Evolutionary conservation across 1,140 invertebrate species (phyloP), one percentile per base, ranked within the genome.

Genomic region (Trichonephila inaurata): DNA sequence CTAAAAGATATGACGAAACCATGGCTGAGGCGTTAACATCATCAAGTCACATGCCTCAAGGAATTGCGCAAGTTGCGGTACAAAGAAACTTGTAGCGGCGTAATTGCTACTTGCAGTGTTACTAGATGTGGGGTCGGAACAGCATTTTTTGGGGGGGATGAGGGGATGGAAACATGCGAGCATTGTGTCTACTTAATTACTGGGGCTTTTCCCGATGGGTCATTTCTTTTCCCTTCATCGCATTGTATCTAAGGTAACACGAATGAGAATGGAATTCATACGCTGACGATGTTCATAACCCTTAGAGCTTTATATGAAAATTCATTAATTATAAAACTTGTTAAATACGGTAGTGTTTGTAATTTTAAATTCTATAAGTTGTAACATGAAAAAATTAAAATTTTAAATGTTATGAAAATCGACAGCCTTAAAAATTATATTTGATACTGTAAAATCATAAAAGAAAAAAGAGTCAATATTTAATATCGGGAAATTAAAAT

Each of bases 51-150:
- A 33, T 58, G 44, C 58, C 44, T 60, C 21, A 14, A 33, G 58
- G 83, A 58, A 58, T 60, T 58, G 24, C 44, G 24, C 44, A 58
- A 33, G 14, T 24, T 58, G 21, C 6, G 51, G 21, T 60, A 85
- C 83, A 58, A 85, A 60, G 83, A 24, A 61, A 85, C 83, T 61
- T 85, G 51, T 51, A 24, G 83, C n/a, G 60, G 51, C 44, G 51
- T 60, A 85, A 85, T 85, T 85, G 51, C 82, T 85, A 85, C 83
- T 85, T 85, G 21, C n/a, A n/a, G 58, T 51, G n/a, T 60, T 85
- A 40, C 72, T 33, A 33, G 72, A 28, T 33, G 72, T 77, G 72
- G 72, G 72, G 72, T 33, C 24, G 28, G 72, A 66, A n/a, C 28
- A 28, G 69, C 66, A 5, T 69, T 69, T 72, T 72, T 28, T 24